Percentiles rank a stretch among this genome's conserved stretches.
Conservation (phyloP, 2,797 vertebrate genomes). For the Diceros bicornis region DNA sequence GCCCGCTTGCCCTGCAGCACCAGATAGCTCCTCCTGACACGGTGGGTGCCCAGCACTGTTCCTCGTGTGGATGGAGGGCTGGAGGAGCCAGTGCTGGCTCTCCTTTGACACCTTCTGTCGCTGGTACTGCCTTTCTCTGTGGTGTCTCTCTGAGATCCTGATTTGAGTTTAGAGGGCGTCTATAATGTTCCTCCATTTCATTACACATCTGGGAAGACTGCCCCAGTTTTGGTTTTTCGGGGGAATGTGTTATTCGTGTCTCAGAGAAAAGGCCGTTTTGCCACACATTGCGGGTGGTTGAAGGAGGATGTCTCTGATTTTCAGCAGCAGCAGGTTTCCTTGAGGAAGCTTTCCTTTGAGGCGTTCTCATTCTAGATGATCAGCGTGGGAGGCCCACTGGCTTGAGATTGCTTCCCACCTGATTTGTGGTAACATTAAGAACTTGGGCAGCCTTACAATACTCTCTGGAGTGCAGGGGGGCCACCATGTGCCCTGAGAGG, state of each 20-base stretch:
- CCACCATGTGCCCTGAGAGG: neutral
- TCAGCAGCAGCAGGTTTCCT: neutral
- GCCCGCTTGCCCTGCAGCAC: neutral
- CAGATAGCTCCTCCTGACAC: accelerated
- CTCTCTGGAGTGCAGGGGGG: neutral
- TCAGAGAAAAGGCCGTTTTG: neutral
- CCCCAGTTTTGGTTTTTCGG: neutral
- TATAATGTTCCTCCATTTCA: neutral
- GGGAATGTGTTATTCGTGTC: neutral
- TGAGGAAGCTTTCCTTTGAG: neutral
- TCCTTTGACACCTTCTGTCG: accelerated
- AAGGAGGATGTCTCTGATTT: accelerated
- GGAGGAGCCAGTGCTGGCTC: accelerated
- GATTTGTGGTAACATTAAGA: neutral
- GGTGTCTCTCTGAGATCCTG: neutral
- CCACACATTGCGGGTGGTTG: accelerated
- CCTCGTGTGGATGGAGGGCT: accelerated
- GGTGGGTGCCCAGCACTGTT: accelerated
- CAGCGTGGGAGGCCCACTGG: neutral
- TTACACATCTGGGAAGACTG: neutral
- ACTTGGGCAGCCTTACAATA: neutral
- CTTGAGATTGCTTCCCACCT: neutral
- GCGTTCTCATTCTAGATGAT: neutral
- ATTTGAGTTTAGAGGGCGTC: neutral
- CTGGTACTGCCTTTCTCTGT: neutral